phyloP scores from a whole-genome alignment of 1,140 invertebrate genomes.

The Papilio aristodemus region DNA sequence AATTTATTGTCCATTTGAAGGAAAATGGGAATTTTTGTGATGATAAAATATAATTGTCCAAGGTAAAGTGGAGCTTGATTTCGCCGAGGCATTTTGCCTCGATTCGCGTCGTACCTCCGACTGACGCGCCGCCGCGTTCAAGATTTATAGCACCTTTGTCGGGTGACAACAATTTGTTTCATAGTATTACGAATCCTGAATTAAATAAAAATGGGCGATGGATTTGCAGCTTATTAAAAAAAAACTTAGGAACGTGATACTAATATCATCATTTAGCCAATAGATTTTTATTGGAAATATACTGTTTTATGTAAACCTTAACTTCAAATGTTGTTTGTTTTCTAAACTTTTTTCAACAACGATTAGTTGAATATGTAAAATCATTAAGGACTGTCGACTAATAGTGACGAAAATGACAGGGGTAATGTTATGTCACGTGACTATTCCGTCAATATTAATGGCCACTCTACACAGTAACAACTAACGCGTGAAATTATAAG shows the following conservation, averaged over 20 bases:
- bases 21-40: slow-evolving; percentile 62
- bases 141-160: slow-evolving; percentile 28
- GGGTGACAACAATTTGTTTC: neutral
- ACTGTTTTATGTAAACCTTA: no score
- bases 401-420: no score
- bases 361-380: no score
- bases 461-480: slow-evolving; percentile 7
- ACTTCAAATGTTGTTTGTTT: no score
- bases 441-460: neutral
- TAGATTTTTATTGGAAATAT: no score
- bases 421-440: neutral
- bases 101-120: slow-evolving; percentile 38
- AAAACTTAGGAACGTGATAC: no score
- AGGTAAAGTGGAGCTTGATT: slow-evolving; percentile 39
- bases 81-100: slow-evolving; percentile 37
- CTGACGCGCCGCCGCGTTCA: slow-evolving; percentile 39
- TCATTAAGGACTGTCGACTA: neutral
- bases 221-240: no score
- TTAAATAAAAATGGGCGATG: no score
- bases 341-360: no score
- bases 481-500: slow-evolving; percentile 31
- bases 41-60: slow-evolving; percentile 53
- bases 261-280: no score
- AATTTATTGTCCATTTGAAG: slow-evolving; percentile 64
- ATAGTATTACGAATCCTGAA: no score